Conservation (phyloP, 2,888 invertebrate species). For the Pycnomerus fuliginosus region DNA sequence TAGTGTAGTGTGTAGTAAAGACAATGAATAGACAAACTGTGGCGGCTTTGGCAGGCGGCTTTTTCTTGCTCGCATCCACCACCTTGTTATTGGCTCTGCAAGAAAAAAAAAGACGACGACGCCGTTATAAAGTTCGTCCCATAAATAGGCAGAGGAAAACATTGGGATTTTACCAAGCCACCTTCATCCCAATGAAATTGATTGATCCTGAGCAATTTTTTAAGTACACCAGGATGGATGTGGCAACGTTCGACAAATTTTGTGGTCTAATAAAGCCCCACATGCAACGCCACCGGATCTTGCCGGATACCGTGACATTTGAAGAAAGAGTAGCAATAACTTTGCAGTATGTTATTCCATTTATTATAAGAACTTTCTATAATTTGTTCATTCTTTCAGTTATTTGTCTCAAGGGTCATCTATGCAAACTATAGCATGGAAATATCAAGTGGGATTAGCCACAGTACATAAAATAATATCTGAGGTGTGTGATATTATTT, state of each 20-base stretch:
- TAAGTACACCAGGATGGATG: neutral
- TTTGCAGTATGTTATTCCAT: slow-evolving; percentile 24
- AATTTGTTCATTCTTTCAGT: slow-evolving; percentile 9
- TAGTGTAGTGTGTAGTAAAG: too few relatives aligned
- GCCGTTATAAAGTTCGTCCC: too few relatives aligned
- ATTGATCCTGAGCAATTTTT: neutral
- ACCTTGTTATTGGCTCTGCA: too few relatives aligned
- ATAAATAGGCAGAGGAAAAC: too few relatives aligned
- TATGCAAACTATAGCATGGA: slow-evolving; percentile 16
- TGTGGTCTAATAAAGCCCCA: neutral
- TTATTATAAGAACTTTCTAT: neutral
- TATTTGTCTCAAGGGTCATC: slow-evolving; percentile 20
- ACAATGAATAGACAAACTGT: too few relatives aligned
- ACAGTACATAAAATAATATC: slow-evolving; percentile 35
- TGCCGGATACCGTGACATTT: slow-evolving; percentile 17
- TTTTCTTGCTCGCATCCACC: too few relatives aligned
- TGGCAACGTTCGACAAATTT: neutral
- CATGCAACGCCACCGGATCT: neutral
- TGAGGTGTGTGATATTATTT: slow-evolving; percentile 33
- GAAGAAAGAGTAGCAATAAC: slow-evolving; percentile 34
- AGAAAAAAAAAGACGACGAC: too few relatives aligned
- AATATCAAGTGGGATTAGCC: slow-evolving; percentile 26
- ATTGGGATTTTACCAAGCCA: neutral
- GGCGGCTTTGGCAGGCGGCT: too few relatives aligned
- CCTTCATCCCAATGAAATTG: neutral